Evolutionary conservation across 2,797 vertebrate species (phyloP).

Genomic region (Malurus leucopterus): DNA sequence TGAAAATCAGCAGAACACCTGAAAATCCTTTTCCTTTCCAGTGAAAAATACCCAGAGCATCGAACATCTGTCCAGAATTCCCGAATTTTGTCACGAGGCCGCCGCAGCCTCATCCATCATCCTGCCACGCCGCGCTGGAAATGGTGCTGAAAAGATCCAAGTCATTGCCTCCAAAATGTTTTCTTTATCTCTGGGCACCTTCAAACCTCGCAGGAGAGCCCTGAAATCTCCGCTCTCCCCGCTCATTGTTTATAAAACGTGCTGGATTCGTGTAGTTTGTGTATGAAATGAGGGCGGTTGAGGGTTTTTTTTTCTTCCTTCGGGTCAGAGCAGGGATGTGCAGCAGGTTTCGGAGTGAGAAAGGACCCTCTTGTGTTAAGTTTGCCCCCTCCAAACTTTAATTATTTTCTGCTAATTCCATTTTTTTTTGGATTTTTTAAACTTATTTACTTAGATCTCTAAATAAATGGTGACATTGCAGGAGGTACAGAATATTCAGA

Average conservation of each 20-base stretch:
- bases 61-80: conserved; percentile 12
- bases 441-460: not conserved
- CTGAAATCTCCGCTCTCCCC: not conserved
- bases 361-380: not conserved
- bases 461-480: not conserved
- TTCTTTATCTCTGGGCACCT: conserved; percentile 26
- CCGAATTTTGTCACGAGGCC: conserved; percentile 34
- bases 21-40: conserved; percentile 2
- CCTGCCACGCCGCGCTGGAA: not conserved
- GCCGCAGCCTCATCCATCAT: conserved; percentile 44
- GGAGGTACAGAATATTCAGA: not conserved
- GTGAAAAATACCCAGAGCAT: conserved; percentile 5
- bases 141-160: conserved; percentile 49
- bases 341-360: not conserved
- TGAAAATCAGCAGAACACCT: not conserved
- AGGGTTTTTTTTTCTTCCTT: not conserved
- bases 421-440: not conserved
- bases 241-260: not conserved
- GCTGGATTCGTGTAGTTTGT: not conserved
- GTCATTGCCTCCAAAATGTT: conserved; percentile 33
- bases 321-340: not conserved
- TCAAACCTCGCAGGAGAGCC: not conserved
- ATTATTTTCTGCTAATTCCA: not conserved
- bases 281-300: not conserved
- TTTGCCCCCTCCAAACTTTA: not conserved